Percentiles rank a stretch among this genome's conserved stretches.
phyloP scores from a whole-genome alignment of 2,113 vertebrate genomes.

The Callocephalon fimbriatum region DNA sequence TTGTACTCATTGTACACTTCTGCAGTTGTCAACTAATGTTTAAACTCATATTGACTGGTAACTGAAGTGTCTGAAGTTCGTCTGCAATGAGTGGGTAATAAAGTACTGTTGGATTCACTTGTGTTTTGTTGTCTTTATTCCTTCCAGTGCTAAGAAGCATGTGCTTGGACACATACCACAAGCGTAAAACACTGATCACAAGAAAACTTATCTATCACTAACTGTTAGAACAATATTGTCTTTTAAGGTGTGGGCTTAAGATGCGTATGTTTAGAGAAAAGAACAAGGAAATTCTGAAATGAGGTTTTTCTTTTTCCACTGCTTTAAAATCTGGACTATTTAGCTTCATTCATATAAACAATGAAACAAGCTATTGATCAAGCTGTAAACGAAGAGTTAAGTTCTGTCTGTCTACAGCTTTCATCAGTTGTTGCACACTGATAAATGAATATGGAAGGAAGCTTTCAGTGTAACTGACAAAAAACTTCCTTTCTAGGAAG shows the following conservation, averaged over 20 bases:
- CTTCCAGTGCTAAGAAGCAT: not conserved
- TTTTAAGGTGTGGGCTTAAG: not conserved
- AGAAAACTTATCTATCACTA: not conserved
- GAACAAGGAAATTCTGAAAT: not conserved
- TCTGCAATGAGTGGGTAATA: slow-evolving; percentile 55
- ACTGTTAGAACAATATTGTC: not conserved
- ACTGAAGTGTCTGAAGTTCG: slow-evolving; percentile 48
- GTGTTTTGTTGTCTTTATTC: not conserved
- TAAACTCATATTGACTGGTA: not conserved
- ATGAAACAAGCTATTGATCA: not conserved
- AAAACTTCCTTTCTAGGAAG: not conserved
- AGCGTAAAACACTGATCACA: not conserved
- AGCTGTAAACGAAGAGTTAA: not conserved
- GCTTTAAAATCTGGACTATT: not conserved
- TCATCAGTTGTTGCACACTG: not conserved
- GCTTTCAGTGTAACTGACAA: not conserved
- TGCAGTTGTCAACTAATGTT: slow-evolving; percentile 50
- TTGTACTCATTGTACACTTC: slow-evolving; percentile 28
- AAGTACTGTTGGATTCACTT: slow-evolving; percentile 39
- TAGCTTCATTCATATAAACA: not conserved
- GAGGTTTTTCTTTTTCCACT: not conserved
- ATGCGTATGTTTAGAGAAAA: not conserved
- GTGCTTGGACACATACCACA: not conserved
- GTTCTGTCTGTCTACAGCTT: not conserved
- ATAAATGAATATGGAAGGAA: not conserved